Evolutionary conservation across 2,113 vertebrate genomes (phyloP), one percentile per base, ranked within the genome.

Genomic region (Gallinago paraguaiae): DNA sequence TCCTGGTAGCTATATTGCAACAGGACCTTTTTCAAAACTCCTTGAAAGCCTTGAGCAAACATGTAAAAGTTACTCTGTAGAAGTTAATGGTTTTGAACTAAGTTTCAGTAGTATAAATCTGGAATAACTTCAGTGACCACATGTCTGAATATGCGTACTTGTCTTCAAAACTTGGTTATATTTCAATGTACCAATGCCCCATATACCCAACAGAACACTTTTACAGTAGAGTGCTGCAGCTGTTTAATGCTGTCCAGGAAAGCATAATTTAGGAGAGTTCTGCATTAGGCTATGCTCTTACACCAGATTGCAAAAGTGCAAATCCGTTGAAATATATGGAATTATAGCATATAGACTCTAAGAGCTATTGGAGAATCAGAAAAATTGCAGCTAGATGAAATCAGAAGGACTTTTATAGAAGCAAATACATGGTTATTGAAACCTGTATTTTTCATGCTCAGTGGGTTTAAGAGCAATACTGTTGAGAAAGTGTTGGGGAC

Each of bases 61-160:
- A 84, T 8, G 43, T 84, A 81, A 56, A 93, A 86, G 60, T 92
- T 71, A 84, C 9, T 6, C 35, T 79, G 53, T 56, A 30, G 59
- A 92, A 96, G 22, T 78, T 77, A 92, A 88, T 77, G n/a, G 35
- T 88, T 97, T 85, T 94, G 82, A 92, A 95, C 71, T 39, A 51
- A 83, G 68, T 90, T 96, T 80, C 71, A 81, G 51, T 63, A 88
- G 50, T 60, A 61, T 63, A 87, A 88, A 39, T 96, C 82, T 94
- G 93, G 64, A 86, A 86, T 86, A 59, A 95, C 28, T 92, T 76
- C 17, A 41, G 30, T 90, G 60, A 82, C 82, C 68, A 64, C 77
- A 56, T 39, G 68, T 88, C 87, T 76, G 80, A 74, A 88, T 81
- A 33, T 48, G 64, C 22, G n/a, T 83, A 68, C 81, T 92, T 88